These are phyloP conservation scores for Chiloscyllium punctatum DNA, from an alignment of 2,797 vertebrate genomes.

Conservation along the genomic window DNA sequence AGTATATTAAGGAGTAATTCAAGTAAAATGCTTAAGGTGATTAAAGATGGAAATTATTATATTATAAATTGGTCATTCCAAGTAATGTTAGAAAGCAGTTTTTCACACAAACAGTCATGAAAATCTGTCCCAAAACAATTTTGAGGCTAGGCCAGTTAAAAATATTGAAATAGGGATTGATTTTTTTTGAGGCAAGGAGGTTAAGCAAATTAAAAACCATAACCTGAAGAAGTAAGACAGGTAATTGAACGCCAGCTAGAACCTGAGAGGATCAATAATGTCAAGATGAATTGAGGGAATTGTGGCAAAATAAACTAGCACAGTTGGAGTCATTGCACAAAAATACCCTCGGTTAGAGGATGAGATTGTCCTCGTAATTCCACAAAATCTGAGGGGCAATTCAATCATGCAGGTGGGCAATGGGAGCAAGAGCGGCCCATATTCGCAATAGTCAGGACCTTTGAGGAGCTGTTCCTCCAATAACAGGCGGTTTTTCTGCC, in stretches of 20 bases:
- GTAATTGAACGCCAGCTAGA: background rate
- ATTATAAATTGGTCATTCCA: background rate
- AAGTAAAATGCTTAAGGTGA: background rate
- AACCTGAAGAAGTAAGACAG: background rate
- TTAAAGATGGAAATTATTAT: background rate
- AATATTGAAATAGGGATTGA: background rate
- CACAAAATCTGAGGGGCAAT: no score
- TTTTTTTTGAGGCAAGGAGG: background rate
- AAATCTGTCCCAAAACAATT: background rate
- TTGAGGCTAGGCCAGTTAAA: background rate
- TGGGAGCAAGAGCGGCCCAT: no score
- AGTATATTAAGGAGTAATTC: background rate
- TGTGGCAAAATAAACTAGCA: no score
- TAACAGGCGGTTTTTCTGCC: no score
- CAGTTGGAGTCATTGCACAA: no score
- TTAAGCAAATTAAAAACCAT: background rate
- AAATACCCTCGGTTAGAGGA: no score
- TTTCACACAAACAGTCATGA: background rate
- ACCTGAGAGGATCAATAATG: background rate
- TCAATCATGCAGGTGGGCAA: no score
- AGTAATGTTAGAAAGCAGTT: background rate
- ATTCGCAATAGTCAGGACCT: no score
- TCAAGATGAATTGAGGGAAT: background rate
- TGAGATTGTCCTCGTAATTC: no score
- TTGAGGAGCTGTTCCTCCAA: no score